Evolutionary conservation across 2,888 invertebrate species (phyloP), one percentile per base, ranked within the genome.

Genomic region (Teleiodes luculella): DNA sequence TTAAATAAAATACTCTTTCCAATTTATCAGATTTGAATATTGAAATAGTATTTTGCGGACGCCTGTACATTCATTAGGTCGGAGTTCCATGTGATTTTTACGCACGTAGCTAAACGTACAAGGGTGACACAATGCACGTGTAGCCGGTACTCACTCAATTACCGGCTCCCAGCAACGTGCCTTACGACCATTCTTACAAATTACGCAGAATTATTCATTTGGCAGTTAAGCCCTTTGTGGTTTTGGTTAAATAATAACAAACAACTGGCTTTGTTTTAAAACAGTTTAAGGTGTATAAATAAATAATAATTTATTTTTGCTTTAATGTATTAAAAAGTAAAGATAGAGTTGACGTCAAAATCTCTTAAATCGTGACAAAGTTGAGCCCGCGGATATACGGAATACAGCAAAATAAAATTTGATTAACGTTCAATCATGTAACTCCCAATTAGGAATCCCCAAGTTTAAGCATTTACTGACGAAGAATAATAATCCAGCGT

Each of bases 21-120:
- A n/a, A n/a, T n/a, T n/a, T n/a, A n/a, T n/a, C n/a, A n/a, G n/a
- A n/a, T n/a, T n/a, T n/a, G n/a, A n/a, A n/a, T 60, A 52, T 41
- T 54, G 13, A 18, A 16, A 39, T 39, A 28, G 13, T 35, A 39
- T 64, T 76, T 59, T 74, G 68, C 64, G 13, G 39, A 2, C 54
- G 73, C 69, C 61, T 78, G 81, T 85, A 84, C 78, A 54, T 68
- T 72, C 69, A 72, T 77, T 75, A 78, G 72, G 70, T 72, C 62
- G 68, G 67, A 74, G 66, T 71, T 66, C 69, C 71, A 69, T 72
- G 74, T 78, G 72, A 78, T 78, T 81, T 76, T 78, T 70, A 74
- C 68, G 46, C 51, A 70, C 70, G 70, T 67, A 73, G 74, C 72
- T 76, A 72, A 71, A 64, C 65, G 64, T 68, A 68, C 64, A 71